These are phyloP conservation scores for Helicoverpa armigera DNA, from an alignment of 1,140 invertebrate genomes.

Conservation along the genomic window DNA sequence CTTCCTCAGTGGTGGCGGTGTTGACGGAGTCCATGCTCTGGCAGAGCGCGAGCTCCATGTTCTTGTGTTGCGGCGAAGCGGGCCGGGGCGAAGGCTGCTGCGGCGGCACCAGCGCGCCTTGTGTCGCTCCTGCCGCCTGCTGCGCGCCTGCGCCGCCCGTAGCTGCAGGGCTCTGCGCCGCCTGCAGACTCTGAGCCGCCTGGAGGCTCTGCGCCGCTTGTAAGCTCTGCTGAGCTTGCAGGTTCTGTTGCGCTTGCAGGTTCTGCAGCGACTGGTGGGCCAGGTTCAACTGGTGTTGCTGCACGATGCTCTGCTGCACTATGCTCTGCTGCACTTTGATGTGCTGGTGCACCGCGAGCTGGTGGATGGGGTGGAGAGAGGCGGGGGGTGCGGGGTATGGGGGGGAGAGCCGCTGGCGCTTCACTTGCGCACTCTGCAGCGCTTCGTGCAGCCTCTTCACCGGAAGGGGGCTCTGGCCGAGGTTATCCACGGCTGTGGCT, in stretches of 20 bases:
- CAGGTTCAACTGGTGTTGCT: slow-evolving; percentile 83
- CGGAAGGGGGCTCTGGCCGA: slow-evolving; percentile 84
- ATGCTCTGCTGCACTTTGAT: slow-evolving; percentile 84
- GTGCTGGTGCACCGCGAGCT: slow-evolving; percentile 82
- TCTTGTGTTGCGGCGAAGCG: slow-evolving; percentile 80
- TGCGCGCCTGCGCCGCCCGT: slow-evolving; percentile 70
- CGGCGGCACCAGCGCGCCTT: slow-evolving; percentile 77
- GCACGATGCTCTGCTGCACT: slow-evolving; percentile 83
- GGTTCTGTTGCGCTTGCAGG: slow-evolving; percentile 75
- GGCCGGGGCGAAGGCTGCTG: slow-evolving; percentile 79
- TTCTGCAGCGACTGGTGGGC: slow-evolving; percentile 82
- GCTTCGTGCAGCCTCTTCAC: slow-evolving; percentile 85
- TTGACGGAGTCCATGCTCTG: slow-evolving; percentile 98
- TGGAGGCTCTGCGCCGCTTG: slow-evolving; percentile 74
- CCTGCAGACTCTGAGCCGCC: slow-evolving; percentile 72
- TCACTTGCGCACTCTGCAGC: slow-evolving; percentile 83
- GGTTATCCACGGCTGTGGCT: slow-evolving; percentile 85
- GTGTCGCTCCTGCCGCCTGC: slow-evolving; percentile 70
- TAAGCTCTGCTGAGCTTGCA: slow-evolving; percentile 74
- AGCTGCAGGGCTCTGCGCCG: slow-evolving; percentile 68
- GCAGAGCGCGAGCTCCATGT: slow-evolving; percentile 87
- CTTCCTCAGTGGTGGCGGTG: slow-evolving; percentile 96
- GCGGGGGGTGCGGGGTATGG: slow-evolving; percentile 76
- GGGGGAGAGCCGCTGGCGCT: slow-evolving; percentile 83
- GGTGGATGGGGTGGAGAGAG: slow-evolving; percentile 78